Evolutionary conservation across 2,797 vertebrate species (phyloP).

Genomic region (Dromococcyx pavoninus): DNA sequence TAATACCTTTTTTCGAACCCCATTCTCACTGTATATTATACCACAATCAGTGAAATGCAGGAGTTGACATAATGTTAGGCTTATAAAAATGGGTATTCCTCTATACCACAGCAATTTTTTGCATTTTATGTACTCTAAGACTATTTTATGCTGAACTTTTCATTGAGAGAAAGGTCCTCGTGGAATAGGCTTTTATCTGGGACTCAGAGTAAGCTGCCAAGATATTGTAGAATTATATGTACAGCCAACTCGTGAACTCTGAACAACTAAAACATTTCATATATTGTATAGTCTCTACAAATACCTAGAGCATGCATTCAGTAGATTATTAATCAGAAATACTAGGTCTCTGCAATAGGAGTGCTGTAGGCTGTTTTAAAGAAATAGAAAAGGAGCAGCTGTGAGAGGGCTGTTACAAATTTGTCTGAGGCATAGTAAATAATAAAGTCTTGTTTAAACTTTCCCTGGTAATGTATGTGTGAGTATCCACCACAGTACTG

Average conservation of each 20-base stretch:
- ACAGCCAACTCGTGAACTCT: neutral
- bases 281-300: neutral
- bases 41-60: neutral
- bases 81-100: neutral
- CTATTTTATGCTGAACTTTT: neutral
- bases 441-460: neutral
- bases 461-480: neutral
- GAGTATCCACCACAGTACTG: neutral
- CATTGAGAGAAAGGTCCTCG: neutral
- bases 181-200: neutral
- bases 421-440: neutral
- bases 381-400: neutral
- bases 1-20: neutral
- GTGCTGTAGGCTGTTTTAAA: neutral
- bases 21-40: neutral
- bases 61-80: neutral
- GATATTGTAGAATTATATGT: neutral
- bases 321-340: constrained; percentile 18
- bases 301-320: neutral
- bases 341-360: neutral
- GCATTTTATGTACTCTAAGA: neutral
- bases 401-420: neutral
- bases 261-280: neutral
- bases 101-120: neutral
- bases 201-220: neutral